Conservation (phyloP, 1,140 invertebrate species). For the Mamestra configurata region DNA sequence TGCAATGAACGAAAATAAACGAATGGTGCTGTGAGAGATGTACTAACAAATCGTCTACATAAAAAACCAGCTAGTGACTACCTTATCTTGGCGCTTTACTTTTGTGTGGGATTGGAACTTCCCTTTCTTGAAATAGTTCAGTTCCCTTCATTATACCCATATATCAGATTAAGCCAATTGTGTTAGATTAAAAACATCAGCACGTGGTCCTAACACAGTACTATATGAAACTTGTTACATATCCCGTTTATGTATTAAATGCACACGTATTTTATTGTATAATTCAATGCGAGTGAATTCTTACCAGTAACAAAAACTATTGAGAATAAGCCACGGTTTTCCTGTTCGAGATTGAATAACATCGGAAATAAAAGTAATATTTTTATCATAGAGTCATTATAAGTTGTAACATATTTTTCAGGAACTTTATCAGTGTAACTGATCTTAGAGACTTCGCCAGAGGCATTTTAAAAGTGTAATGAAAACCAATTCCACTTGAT, state of each 20-base stretch:
- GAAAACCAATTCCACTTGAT: background rate
- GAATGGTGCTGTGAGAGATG: background rate
- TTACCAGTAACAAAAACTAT: background rate
- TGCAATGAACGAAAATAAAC: background rate
- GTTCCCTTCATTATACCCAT: no score
- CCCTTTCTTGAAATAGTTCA: no score
- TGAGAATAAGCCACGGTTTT: background rate
- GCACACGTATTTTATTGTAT: background rate
- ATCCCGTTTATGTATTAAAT: background rate
- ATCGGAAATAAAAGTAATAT: background rate
- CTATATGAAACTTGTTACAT: background rate
- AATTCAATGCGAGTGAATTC: background rate
- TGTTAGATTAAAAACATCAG: no score
- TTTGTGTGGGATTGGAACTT: no score
- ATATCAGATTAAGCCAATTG: no score
- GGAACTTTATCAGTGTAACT: background rate
- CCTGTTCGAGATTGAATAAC: slow-evolving; percentile 16
- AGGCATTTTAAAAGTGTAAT: background rate
- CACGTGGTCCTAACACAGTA: no score
- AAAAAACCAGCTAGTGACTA: no score
- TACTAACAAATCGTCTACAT: no score
- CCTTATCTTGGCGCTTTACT: no score
- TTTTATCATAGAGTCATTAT: slow-evolving; percentile 5
- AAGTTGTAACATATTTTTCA: background rate
- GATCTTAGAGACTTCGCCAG: background rate